Base-by-base conservation (phyloP, 1,140 invertebrate species). In the Drosophila tropicalis region DNA sequence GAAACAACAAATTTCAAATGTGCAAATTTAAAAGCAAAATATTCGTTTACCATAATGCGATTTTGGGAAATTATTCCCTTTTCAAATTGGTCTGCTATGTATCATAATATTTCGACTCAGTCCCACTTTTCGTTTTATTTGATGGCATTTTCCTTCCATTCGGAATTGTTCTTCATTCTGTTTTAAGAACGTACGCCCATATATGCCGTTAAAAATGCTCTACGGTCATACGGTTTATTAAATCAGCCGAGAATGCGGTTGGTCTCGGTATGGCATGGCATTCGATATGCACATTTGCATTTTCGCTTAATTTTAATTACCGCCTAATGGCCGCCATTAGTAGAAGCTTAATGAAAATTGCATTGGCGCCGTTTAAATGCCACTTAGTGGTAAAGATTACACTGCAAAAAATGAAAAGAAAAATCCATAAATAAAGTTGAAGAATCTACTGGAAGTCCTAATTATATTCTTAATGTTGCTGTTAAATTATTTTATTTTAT, bases 281-380 rank as follows among this genome's bases (percentile, higher is more conserved):
- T 60, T 72, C 3, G 44, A 34, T 39, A 17, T 13, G 17, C 44
- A 34, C 40, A 70, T 67, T 78, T 65, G 67, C 73, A 65, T 71
- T 41, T 55, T 66, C 64, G 58, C 41, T 67, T 57, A 51, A 67
- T 64, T 79, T 69, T 69, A 81, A 85, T 81, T 74, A 64, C 63
- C 74, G 32, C 54, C 36, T 85, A 81, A 79, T 78, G 75, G 54
- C 51, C 22, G 62, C 44, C 57, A 84, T 81, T 84, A 71, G 61
- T 51, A 40, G n/a, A 17, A 22, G 55, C 62, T 58, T 82, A 70
- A 87, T 86, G 67, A 78, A 85, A 81, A 71, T 67, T 81, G 70
- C 70, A 85, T 72, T 69, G 76, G 44, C 32, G 22, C 55, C 83
- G 62, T 72, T 86, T 87, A 87, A 85, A 87, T 82, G 63, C 9